Conservation (phyloP, 2,113 vertebrate genomes). For the Morone saxatilis region DNA sequence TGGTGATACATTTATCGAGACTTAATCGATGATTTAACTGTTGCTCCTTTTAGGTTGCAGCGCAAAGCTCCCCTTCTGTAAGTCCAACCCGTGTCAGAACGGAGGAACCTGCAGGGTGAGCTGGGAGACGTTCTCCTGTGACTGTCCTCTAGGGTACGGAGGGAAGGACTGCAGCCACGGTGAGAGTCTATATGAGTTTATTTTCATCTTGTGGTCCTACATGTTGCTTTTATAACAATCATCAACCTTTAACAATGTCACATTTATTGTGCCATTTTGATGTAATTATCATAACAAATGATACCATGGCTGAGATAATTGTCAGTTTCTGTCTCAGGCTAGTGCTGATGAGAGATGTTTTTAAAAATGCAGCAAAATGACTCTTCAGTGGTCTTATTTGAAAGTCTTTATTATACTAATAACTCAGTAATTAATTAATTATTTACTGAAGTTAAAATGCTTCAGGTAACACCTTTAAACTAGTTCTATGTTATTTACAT, state of each 20-base stretch:
- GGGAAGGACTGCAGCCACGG: conserved; percentile 95
- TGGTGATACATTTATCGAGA: not conserved
- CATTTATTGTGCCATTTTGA: not conserved
- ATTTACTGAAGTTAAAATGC: not conserved
- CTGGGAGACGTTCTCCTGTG: conserved; percentile 96
- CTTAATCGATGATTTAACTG: not conserved
- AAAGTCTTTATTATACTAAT: not conserved
- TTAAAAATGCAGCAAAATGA: not conserved
- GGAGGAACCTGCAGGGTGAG: conserved; percentile 92
- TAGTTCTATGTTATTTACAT: not conserved
- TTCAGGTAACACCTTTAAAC: not conserved
- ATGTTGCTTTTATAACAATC: not conserved
- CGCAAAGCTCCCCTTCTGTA: conserved; percentile 93
- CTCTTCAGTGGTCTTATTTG: conserved; percentile 7
- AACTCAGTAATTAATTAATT: conserved; percentile 9
- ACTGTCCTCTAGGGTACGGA: conserved; percentile 95
- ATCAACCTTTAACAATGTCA: not conserved
- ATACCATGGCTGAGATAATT: not conserved
- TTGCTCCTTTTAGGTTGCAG: conserved; percentile 88
- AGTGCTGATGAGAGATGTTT: not conserved
- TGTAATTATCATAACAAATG: not conserved
- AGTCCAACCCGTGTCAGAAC: conserved; percentile 95
- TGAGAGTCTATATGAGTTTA: conserved; percentile 76
- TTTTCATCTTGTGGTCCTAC: not conserved
- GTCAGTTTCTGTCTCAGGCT: not conserved